Evolutionary conservation across 2,113 vertebrate genomes (phyloP).

Genomic region (Lipotes vexillifer): DNA sequence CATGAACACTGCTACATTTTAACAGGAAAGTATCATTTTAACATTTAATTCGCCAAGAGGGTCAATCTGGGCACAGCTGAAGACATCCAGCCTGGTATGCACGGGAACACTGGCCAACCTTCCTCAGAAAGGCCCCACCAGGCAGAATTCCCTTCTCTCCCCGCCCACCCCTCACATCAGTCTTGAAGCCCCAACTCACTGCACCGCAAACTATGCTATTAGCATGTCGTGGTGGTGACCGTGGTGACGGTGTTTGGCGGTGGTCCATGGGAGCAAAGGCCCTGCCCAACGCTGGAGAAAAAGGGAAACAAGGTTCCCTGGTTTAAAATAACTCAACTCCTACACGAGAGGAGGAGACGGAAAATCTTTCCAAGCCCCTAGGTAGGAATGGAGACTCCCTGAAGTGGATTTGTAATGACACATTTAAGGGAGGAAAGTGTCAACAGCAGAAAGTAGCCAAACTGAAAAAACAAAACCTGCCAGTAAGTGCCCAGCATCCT

Average conservation of each 20-base stretch:
- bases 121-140: neutral
- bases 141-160: neutral
- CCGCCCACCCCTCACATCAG: neutral
- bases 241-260: neutral
- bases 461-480: neutral
- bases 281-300: neutral
- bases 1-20: neutral
- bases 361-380: neutral
- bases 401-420: neutral
- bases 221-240: neutral
- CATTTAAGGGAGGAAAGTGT: neutral
- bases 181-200: neutral
- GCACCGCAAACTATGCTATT: neutral
- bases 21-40: neutral
- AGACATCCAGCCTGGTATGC: neutral
- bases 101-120: neutral
- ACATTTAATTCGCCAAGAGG: neutral
- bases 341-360: neutral
- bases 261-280: neutral
- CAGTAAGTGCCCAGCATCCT: neutral
- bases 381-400: neutral
- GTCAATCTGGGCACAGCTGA: neutral
- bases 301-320: neutral
- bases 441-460: neutral
- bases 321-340: neutral